Evolutionary conservation across 1,140 invertebrate genomes (phyloP).

Genomic region (Musca domestica): DNA sequence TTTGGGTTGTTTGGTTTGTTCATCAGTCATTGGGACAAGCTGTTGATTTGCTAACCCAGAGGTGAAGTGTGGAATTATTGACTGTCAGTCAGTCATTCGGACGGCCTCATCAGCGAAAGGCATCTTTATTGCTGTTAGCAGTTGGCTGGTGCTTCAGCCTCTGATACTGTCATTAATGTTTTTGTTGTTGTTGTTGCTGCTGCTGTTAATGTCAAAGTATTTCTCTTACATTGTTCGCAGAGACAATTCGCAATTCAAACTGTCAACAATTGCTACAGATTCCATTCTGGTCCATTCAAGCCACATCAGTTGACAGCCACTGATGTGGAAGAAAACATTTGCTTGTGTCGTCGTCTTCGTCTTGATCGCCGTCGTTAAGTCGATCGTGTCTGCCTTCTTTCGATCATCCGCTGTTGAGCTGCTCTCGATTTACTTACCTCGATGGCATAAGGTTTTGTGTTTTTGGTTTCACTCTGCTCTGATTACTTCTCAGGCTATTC

Average conservation of each 20-base stretch:
- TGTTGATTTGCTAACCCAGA: too few species aligned
- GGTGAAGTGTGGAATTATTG: too few species aligned
- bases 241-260: constrained; percentile 18
- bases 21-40: too few species aligned
- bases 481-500: constrained; percentile 6
- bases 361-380: too few species aligned
- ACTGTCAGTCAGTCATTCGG: too few species aligned
- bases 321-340: constrained; percentile 22
- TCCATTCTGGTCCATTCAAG: constrained; percentile 17
- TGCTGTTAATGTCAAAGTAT: constrained; percentile 6
- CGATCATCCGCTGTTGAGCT: neutral
- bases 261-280: constrained; percentile 24
- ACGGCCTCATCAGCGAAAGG: too few species aligned
- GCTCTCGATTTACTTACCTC: neutral
- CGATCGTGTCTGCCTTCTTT: neutral
- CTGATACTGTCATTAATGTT: neutral
- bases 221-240: constrained; percentile 5
- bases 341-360: neutral
- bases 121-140: too few species aligned
- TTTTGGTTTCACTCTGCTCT: neutral
- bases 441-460: neutral
- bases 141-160: too few species aligned
- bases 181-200: neutral
- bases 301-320: constrained; percentile 19
- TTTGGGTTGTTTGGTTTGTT: too few species aligned